Conservation (phyloP, 2,113 vertebrate genomes). For the Bubo blakistoni region DNA sequence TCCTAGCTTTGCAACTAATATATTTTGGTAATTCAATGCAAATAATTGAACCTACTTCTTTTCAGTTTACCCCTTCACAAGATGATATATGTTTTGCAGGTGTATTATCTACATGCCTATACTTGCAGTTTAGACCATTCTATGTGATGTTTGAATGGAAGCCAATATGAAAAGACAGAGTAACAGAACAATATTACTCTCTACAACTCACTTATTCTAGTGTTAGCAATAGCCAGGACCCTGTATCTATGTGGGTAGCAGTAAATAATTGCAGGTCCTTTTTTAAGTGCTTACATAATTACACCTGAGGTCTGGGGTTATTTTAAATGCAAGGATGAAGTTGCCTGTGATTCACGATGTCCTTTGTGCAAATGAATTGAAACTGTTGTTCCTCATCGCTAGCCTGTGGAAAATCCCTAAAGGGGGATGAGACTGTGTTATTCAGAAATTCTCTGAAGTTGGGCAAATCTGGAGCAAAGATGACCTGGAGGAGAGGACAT, state of each 20-base stretch:
- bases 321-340: neutral
- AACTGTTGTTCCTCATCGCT: neutral
- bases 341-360: neutral
- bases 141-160: neutral
- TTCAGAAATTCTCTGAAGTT: neutral
- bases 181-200: neutral
- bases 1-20: neutral
- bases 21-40: neutral
- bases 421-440: fast-evolving
- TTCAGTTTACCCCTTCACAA: neutral
- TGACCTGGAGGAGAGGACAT: neutral
- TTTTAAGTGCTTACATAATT: neutral
- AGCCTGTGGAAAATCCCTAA: neutral
- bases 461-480: neutral
- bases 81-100: neutral
- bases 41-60: neutral
- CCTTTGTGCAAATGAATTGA: neutral
- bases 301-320: neutral
- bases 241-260: neutral
- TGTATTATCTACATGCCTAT: neutral
- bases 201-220: neutral
- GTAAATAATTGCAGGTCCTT: neutral
- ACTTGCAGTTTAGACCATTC: neutral
- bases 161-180: neutral
- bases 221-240: neutral